These are phyloP conservation scores for Watsonalla binaria DNA, from an alignment of 2,888 invertebrate genomes.

Conservation along the genomic window DNA sequence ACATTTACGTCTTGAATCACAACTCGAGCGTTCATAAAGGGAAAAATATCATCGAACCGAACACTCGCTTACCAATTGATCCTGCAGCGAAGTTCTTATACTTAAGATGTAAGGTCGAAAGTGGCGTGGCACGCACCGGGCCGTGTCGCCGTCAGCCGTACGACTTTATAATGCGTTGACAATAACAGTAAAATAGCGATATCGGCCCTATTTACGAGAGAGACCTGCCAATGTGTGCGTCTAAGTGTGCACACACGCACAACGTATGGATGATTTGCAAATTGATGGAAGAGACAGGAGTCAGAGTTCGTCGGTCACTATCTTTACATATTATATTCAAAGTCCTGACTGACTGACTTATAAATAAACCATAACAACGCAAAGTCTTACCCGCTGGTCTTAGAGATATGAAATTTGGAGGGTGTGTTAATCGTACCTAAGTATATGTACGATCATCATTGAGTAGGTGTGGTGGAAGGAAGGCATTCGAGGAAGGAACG, in stretches of 20 bases:
- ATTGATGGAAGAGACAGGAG: too few relatives aligned
- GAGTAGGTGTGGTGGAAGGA: too few relatives aligned
- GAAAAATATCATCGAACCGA: background rate
- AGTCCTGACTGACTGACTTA: too few relatives aligned
- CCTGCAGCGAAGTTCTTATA: background rate
- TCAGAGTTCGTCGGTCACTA: too few relatives aligned
- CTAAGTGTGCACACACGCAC: background rate
- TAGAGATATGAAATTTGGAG: too few relatives aligned
- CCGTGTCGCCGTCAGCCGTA: background rate
- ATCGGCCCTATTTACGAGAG: conserved; percentile 3
- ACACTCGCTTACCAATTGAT: background rate
- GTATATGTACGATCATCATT: too few relatives aligned
- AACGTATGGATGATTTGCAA: too few relatives aligned
- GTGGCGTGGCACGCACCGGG: background rate
- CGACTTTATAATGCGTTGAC: conserved; percentile 10
- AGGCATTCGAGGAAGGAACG: too few relatives aligned
- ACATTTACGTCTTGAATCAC: conserved; percentile 7
- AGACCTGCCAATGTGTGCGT: background rate
- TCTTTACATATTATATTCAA: too few relatives aligned
- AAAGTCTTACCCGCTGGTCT: too few relatives aligned
- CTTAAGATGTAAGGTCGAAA: background rate
- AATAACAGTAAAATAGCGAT: conserved; percentile 7
- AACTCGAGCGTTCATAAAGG: conserved; percentile 5
- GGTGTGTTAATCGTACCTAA: too few relatives aligned
- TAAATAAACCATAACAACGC: too few relatives aligned